These are phyloP conservation scores for Cichladusa arquata DNA, from an alignment of 2,113 vertebrate genomes.

Conservation along the genomic window DNA sequence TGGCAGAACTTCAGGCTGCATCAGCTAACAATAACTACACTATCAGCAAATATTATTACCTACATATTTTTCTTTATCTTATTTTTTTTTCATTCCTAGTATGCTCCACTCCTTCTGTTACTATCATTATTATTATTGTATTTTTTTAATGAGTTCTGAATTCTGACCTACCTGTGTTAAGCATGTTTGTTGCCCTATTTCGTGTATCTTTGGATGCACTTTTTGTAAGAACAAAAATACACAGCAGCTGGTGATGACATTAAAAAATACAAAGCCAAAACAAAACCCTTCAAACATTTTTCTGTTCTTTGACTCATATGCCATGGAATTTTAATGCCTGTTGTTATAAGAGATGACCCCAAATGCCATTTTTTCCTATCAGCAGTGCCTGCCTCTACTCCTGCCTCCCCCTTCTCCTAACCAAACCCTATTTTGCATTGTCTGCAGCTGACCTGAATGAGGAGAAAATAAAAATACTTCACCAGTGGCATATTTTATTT, in stretches of 20 bases:
- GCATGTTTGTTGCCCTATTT: background rate
- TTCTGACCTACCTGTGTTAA: background rate
- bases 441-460: background rate
- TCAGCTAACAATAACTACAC: background rate
- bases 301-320: background rate
- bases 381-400: background rate
- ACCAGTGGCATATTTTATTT: background rate
- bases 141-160: background rate
- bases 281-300: background rate
- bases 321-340: background rate
- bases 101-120: background rate
- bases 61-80: background rate
- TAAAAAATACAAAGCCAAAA: background rate
- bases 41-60: background rate
- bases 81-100: background rate
- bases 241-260: background rate
- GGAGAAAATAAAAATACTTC: background rate
- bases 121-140: background rate
- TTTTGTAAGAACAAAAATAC: background rate
- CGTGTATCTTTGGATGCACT: background rate
- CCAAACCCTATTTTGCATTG: background rate
- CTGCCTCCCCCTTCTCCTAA: background rate
- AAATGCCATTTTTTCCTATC: background rate
- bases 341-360: background rate
- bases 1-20: background rate